A percentile compares a stretch with the other conserved stretches of the same genome.
phyloP scores from a whole-genome alignment of 1,140 invertebrate species.

The Cotesia chilonis region DNA sequence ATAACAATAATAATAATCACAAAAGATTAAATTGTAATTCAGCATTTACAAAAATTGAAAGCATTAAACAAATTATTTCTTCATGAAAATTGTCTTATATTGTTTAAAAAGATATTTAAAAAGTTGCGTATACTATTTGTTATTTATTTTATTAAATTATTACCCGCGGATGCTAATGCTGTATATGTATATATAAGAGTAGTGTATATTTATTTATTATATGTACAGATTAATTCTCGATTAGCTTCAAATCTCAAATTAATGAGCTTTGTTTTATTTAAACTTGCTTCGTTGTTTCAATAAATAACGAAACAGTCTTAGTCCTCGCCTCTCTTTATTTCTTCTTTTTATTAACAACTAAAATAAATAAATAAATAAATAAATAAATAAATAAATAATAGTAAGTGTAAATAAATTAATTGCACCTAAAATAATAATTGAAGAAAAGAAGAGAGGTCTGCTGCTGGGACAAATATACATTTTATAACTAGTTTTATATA shows the following conservation, averaged over 20 bases:
- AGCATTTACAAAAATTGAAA: slow-evolving; percentile 52
- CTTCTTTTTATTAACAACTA: not conserved
- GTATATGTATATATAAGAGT: slow-evolving; percentile 16
- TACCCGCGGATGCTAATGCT: slow-evolving; percentile 47
- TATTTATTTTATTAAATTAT: slow-evolving; percentile 31
- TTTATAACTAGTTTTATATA: slow-evolving; percentile 15
- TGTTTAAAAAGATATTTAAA: slow-evolving; percentile 65
- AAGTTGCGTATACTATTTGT: slow-evolving; percentile 61
- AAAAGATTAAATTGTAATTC: too few relatives aligned
- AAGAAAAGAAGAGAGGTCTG: not conserved
- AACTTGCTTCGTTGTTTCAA: slow-evolving; percentile 33
- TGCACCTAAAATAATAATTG: slow-evolving; percentile 14
- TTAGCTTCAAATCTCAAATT: slow-evolving; percentile 3
- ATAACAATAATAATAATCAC: too few relatives aligned
- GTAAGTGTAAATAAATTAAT: not conserved
- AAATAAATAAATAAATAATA: not conserved
- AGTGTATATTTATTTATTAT: slow-evolving; percentile 5
- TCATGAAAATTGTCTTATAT: slow-evolving; percentile 57
- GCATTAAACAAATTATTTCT: slow-evolving; percentile 60
- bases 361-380: not conserved
- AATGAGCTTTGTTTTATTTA: slow-evolving; percentile 11
- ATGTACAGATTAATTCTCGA: not conserved
- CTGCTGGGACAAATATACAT: slow-evolving; percentile 1
- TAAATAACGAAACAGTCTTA: slow-evolving; percentile 35
- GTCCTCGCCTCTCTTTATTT: slow-evolving; percentile 13